Evolutionary conservation across 2,797 vertebrate genomes (phyloP).

Genomic region (Nasua narica): DNA sequence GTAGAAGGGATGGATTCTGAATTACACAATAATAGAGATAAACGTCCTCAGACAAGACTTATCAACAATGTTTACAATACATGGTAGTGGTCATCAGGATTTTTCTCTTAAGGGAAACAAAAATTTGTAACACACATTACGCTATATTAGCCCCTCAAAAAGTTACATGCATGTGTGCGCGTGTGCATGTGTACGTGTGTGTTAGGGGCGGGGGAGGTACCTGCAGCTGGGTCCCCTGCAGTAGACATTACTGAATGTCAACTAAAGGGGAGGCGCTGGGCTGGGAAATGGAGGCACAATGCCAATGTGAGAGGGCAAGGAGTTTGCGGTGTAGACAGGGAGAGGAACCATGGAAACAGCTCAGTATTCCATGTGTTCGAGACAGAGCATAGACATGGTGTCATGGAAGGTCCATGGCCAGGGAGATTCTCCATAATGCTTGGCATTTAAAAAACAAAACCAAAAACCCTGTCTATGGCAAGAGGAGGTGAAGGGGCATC

Average conservation of each 20-base stretch:
- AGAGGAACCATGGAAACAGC: background rate
- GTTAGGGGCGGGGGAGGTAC: no score
- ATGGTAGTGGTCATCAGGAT: background rate
- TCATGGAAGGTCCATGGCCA: background rate
- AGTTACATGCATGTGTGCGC: background rate
- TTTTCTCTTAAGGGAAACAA: background rate
- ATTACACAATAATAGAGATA: constrained; percentile 12
- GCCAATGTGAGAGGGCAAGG: background rate
- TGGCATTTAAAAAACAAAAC: background rate
- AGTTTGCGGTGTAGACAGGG: background rate
- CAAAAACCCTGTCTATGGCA: background rate
- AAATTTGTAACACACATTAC: background rate
- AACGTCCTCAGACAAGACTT: background rate
- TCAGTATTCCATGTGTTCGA: background rate
- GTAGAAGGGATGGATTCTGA: constrained; percentile 36
- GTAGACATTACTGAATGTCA: background rate
- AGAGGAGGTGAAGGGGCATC: background rate
- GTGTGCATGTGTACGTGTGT: background rate
- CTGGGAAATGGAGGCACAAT: background rate
- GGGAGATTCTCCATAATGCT: background rate
- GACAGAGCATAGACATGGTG: no score
- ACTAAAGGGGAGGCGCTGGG: background rate
- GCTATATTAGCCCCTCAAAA: background rate
- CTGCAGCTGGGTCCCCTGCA: background rate
- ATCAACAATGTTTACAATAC: background rate